Base-by-base conservation (phyloP, 92 coral and sea anemone species). In the Parazoanthus atlanticus region DNA sequence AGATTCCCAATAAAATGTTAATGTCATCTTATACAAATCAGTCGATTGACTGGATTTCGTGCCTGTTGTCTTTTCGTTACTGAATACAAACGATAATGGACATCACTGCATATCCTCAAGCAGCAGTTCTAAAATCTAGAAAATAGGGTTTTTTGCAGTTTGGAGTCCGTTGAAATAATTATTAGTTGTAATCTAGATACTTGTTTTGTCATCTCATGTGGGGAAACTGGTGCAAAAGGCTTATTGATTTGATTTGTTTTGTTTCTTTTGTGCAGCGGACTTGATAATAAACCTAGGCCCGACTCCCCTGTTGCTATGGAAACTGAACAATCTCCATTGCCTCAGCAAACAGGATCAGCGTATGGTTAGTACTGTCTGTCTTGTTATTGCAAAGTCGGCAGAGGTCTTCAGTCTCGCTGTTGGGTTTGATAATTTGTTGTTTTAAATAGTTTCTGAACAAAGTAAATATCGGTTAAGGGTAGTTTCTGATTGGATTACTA, bases 221-320 rank as follows among this genome's bases (percentile, higher is more conserved):
- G 10, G 6, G 29, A 8, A 26, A 17, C 28, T 80, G 13, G 40
- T 43, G 29, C 32, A 58, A 49, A 8, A 15, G 12, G 17, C 10
- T 15, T 26, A 61, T 40, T 29, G 8, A 40, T 8, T 11, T n/a
- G 8, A 8, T 67, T 36, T 36, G 38, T 38, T 40, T 40, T 23
- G 36, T 41, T 84, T 30, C 0, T 40, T 41, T 32, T 86, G 54
- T 82, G 41, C 78, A 94, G 95, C 46, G 94, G 88, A 67, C 93
- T 89, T 33, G 64, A 95, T 11, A 88, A 78, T 40, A 93, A 92
- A 58, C 87, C 49, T 34, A 91, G 92, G 28, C 93, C 93, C 11
- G 98, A 93, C 85, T 94, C 97, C 5, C 99, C 99, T 29, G 98
- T 96, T 89, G 98, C 99, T 71, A 96, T 96, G 99, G 99, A 96